phyloP scores from a whole-genome alignment of 2,797 vertebrate genomes.

The Sciurus carolinensis region DNA sequence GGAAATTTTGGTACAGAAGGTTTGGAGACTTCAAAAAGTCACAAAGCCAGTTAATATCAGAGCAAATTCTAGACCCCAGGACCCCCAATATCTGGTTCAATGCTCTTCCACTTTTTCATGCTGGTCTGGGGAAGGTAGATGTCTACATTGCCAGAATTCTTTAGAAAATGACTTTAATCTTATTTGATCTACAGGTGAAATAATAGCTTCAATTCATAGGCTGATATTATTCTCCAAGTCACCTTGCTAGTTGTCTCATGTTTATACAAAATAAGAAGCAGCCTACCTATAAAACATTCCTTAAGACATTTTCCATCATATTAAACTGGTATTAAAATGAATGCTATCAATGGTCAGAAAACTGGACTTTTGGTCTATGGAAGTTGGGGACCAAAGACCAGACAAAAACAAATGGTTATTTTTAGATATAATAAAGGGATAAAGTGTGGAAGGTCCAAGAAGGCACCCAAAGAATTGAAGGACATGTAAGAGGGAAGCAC shows the following conservation, averaged over 20 bases:
- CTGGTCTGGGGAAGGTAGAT: neutral
- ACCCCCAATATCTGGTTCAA: neutral
- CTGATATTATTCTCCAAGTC: neutral
- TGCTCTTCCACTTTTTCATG: neutral
- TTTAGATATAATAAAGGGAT: neutral
- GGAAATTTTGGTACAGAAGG: neutral
- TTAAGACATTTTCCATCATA: neutral
- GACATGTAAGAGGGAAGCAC: neutral
- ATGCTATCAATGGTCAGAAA: neutral
- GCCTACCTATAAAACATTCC: neutral
- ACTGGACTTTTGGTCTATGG: neutral
- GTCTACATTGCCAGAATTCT: neutral
- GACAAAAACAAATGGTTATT: neutral
- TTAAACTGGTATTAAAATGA: slow-evolving; percentile 16
- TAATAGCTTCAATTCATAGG: neutral
- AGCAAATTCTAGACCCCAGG: neutral
- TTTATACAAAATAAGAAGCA: neutral
- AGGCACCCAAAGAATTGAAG: neutral
- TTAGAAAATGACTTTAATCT: slow-evolving; percentile 38
- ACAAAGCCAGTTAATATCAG: neutral
- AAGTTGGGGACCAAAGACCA: neutral
- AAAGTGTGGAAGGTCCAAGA: neutral
- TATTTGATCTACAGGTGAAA: neutral
- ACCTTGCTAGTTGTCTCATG: neutral
- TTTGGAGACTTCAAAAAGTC: slow-evolving; percentile 32